Percentiles rank a stretch among this genome's conserved stretches.
Evolutionary conservation across 2,888 invertebrate species (phyloP).

Genomic region (Chymomyza procnemis): DNA sequence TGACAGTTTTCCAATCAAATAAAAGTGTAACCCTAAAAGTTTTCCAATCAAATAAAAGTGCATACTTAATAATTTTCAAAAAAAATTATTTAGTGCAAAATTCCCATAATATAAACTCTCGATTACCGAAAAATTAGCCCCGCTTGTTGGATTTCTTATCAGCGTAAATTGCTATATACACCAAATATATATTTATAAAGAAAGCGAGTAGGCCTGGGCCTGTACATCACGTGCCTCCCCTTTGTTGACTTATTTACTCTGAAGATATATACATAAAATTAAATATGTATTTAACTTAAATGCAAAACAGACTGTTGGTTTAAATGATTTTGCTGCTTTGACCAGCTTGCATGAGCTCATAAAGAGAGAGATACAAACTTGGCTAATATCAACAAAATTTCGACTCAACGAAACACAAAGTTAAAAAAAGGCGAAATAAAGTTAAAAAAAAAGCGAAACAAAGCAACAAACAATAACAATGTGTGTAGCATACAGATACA

Average conservation of each 20-base stretch:
- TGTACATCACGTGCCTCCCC: neutral
- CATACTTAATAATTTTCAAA: too few relatives aligned
- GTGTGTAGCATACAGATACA: constrained; percentile 1
- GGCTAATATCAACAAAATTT: neutral
- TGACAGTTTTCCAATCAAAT: too few relatives aligned
- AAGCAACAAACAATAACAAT: constrained; percentile 2
- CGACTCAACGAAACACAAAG: too few relatives aligned
- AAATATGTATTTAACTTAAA: neutral
- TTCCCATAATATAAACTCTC: too few relatives aligned
- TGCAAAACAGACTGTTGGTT: constrained; percentile 5
- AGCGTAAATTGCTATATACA: too few relatives aligned
- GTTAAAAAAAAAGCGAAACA: neutral
- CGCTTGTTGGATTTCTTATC: too few relatives aligned
- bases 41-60: too few relatives aligned
- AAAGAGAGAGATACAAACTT: neutral
- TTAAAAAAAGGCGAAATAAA: neutral
- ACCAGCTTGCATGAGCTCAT: neutral
- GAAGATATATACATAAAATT: neutral
- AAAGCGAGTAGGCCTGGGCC: too few relatives aligned
- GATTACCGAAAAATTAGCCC: too few relatives aligned
- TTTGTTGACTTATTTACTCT: neutral
- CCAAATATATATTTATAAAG: too few relatives aligned
- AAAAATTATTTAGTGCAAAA: too few relatives aligned
- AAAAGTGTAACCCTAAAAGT: too few relatives aligned
- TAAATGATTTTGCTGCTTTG: constrained; percentile 17